Conservation (phyloP, 2,797 vertebrate genomes). For the Phoeniculus purpureus region DNA sequence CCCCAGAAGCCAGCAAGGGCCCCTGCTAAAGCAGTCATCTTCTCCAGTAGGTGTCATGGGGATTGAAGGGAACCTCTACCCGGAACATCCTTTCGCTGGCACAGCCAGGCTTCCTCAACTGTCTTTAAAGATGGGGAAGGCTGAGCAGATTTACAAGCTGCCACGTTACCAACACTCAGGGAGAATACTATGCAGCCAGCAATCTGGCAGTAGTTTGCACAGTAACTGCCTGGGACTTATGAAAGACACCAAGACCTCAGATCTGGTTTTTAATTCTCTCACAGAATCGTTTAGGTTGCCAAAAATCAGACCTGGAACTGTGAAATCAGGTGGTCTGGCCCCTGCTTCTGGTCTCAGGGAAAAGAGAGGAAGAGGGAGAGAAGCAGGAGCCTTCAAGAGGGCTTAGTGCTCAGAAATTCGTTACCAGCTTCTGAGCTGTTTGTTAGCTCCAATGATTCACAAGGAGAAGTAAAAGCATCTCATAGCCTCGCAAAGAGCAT, state of each 20-base stretch:
- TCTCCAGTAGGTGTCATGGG: background rate
- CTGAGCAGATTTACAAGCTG: background rate
- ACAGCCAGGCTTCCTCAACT: background rate
- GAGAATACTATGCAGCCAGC: background rate
- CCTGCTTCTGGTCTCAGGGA: background rate
- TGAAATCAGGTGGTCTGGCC: background rate
- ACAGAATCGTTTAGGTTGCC: background rate
- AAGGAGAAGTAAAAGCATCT: conserved; percentile 20
- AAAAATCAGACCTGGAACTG: background rate
- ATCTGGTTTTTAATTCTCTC: background rate
- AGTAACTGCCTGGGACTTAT: background rate
- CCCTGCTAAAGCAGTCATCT: background rate
- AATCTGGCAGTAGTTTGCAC: background rate
- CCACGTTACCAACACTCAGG: background rate
- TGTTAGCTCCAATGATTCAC: background rate
- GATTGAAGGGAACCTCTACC: background rate
- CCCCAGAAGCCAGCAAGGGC: background rate
- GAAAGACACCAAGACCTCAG: background rate
- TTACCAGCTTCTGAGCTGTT: background rate
- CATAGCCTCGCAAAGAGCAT: background rate
- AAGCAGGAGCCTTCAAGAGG: background rate
- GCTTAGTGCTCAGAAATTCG: background rate
- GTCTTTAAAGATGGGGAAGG: background rate
- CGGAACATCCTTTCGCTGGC: background rate
- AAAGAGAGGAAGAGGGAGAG: background rate